These are phyloP conservation scores for Felis chaus DNA, from an alignment of 2,113 vertebrate species.

Conservation along the genomic window DNA sequence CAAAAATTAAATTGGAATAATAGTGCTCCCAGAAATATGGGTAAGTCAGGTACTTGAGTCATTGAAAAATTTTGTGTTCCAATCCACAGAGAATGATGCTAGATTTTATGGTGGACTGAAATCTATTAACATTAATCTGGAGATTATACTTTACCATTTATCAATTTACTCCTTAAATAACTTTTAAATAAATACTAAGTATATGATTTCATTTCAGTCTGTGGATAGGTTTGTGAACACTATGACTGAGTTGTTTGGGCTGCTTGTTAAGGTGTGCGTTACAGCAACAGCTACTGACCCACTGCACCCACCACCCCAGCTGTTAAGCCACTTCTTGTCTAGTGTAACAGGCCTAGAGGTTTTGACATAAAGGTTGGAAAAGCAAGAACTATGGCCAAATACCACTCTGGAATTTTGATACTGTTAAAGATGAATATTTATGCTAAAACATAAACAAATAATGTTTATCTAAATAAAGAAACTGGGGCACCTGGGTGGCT, in stretches of 20 bases:
- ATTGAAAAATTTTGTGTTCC: neutral
- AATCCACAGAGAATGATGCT: neutral
- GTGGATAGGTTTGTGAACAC: neutral
- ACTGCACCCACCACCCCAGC: too few species aligned
- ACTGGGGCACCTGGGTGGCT: too few species aligned
- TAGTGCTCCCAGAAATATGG: neutral
- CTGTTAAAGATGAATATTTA: neutral
- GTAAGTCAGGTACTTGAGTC: neutral
- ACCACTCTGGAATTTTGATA: neutral
- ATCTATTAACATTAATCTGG: neutral
- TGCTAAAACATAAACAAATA: neutral
- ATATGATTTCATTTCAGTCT: neutral
- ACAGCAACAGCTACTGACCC: neutral
- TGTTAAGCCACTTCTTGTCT: neutral
- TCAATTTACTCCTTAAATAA: conserved; percentile 15
- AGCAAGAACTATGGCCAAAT: neutral
- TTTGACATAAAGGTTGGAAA: conserved; percentile 9
- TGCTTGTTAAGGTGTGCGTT: neutral
- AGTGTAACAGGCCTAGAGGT: neutral
- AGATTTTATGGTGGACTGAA: neutral
- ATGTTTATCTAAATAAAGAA: conserved; percentile 34
- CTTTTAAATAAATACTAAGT: neutral
- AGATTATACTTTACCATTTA: neutral
- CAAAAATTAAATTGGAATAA: conserved; percentile 32
- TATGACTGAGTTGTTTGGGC: neutral